Base-by-base conservation (phyloP, 2,113 vertebrate genomes). In the Melospiza melodia region DNA sequence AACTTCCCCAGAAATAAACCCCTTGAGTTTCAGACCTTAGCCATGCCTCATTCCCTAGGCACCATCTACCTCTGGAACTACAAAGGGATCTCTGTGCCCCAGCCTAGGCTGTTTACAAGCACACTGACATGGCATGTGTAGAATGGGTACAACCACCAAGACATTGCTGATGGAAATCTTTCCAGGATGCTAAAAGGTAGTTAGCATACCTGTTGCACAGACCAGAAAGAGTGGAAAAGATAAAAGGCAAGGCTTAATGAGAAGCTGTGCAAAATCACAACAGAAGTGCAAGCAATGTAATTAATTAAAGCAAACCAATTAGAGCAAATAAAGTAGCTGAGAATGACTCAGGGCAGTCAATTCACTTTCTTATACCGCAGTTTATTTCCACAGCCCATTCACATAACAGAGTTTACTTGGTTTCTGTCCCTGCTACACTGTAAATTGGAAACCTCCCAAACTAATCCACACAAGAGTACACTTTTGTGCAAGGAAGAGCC, bases 401-500 rank as follows among this genome's bases (percentile, higher is more conserved):
- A 46, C 6, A 13, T 58, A 91, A 54, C 20, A 37, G 17, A 66
- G 28, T 61, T 78, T 73, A 66, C 79, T 89, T 93, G 31, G 13
- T 54, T 91, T 83, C 55, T 86, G 7, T 33, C 63, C 48, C 35
- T 66, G 65, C 73, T 1, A 7, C 44, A 33, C 9, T 31, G 21
- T 37, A 87, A 84, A 89, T 39, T 67, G n/a, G 48, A 87, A 95
- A 80, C 35, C 48, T 5, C 97, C 98, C 97, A 98, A 98, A 96
- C 77, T 96, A 97, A 97, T 98, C 97, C 98, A 98, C 97, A n/a
- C 48, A 89, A 44, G 19, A 98, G 97, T 96, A 95, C 43, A 84
- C n/a, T 73, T 58, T 62, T 81, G 98, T 98, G 97, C 96, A 98
- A 98, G 97, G 98, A 98, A 98, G 97, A 98, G 97, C 96, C 97